Evolutionary conservation across 2,888 invertebrate species (phyloP).

Genomic region (Pyrochroa serraticornis): DNA sequence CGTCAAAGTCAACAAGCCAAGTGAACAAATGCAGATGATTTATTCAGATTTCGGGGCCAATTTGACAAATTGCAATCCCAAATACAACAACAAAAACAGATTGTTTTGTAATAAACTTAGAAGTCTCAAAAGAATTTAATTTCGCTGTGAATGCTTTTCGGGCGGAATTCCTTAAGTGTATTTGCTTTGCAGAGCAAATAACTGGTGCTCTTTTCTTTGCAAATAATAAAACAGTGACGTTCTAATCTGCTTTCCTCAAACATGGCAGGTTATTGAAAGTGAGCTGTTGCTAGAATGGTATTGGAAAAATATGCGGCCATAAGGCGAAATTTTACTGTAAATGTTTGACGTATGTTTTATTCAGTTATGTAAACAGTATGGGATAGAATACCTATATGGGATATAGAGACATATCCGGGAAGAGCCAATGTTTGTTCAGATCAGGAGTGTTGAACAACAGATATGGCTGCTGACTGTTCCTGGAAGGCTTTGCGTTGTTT

Average conservation of each 20-base stretch:
- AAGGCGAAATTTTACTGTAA: slow-evolving; percentile 19
- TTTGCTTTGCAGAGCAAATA: slow-evolving; percentile 19
- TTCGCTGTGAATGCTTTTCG: slow-evolving; percentile 13
- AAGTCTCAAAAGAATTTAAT: slow-evolving; percentile 20
- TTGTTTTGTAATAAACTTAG: slow-evolving; percentile 24
- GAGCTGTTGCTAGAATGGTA: slow-evolving; percentile 9
- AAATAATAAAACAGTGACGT: slow-evolving; percentile 19
- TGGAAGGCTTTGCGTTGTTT: background rate
- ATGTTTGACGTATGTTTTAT: slow-evolving; percentile 35
- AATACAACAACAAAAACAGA: slow-evolving; percentile 12
- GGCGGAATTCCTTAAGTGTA: slow-evolving; percentile 24
- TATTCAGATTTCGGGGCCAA: no score
- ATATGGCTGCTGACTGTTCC: slow-evolving; percentile 9
- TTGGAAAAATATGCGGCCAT: slow-evolving; percentile 11
- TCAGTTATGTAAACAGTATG: slow-evolving; percentile 34
- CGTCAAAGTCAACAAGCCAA: background rate
- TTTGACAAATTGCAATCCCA: no score
- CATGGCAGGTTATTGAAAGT: slow-evolving; percentile 21
- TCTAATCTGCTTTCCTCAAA: slow-evolving; percentile 18
- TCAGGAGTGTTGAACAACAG: slow-evolving; percentile 18
- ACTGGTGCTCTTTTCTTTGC: slow-evolving; percentile 15
- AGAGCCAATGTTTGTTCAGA: slow-evolving; percentile 32
- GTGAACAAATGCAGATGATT: background rate
- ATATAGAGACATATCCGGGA: slow-evolving; percentile 25
- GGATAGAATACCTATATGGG: slow-evolving; percentile 23